Percentiles rank a stretch among this genome's conserved stretches.
phyloP scores from a whole-genome alignment of 2,888 invertebrate genomes.

The Drosophila nigricruria region DNA sequence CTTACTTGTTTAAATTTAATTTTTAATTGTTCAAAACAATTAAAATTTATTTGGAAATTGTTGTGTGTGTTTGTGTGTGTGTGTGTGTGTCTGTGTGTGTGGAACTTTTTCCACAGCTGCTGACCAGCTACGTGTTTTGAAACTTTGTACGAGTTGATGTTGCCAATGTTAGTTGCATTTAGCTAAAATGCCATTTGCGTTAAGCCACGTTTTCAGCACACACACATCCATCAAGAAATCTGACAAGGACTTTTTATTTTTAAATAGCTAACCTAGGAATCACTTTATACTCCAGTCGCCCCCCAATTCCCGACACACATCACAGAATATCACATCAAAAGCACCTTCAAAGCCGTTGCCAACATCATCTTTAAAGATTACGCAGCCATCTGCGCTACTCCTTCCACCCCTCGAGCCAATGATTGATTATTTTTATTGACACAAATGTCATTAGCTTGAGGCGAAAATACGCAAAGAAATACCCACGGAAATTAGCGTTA shows the following conservation, averaged over 20 bases:
- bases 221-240: constrained; percentile 49
- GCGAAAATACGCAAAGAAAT: constrained; percentile 21
- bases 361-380: constrained; percentile 25
- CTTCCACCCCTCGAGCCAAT: constrained; percentile 22
- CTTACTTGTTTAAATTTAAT: constrained; percentile 74
- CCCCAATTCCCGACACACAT: constrained; percentile 27
- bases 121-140: constrained; percentile 61
- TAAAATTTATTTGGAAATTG: constrained; percentile 77
- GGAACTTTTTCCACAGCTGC: constrained; percentile 59
- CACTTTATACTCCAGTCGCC: constrained; percentile 24
- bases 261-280: constrained; percentile 10
- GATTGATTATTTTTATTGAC: constrained; percentile 79
- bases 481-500: constrained; percentile 63
- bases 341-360: constrained; percentile 23
- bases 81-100: background rate
- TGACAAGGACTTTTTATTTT: constrained; percentile 13
- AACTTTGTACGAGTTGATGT: constrained; percentile 39
- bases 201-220: constrained; percentile 28
- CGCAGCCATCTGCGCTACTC: constrained; percentile 1
- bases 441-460: constrained; percentile 55
- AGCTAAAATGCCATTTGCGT: constrained; percentile 23
- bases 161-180: constrained; percentile 37
- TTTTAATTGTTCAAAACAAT: constrained; percentile 80
- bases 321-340: constrained; percentile 14
- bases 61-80: constrained; percentile 23